Evolutionary conservation across 2,113 vertebrate species (phyloP).

Genomic region (Callithrix jacchus): DNA sequence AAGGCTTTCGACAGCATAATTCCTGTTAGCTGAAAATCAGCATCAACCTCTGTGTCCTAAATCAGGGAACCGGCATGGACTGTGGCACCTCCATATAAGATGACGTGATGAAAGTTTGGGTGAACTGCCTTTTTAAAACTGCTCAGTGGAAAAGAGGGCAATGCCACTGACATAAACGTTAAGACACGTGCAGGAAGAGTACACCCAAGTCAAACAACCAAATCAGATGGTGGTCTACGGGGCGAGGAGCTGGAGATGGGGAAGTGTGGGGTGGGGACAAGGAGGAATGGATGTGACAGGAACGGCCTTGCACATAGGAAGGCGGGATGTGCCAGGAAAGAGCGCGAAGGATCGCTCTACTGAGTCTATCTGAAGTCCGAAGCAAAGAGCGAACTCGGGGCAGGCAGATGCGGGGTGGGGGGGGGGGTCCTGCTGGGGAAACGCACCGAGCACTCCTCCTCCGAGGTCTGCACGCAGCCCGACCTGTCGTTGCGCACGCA

Average conservation of each 20-base stretch:
- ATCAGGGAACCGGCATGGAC: not conserved
- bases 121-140: not conserved
- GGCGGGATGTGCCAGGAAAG: accelerated
- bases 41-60: not conserved
- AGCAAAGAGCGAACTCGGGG: not conserved
- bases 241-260: not conserved
- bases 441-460: slow-evolving; percentile 97
- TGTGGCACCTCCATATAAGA: not conserved
- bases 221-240: not conserved
- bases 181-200: not conserved
- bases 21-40: not conserved
- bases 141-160: not conserved
- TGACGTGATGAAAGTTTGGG: not conserved
- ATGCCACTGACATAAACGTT: not conserved
- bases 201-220: not conserved
- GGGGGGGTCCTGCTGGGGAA: not conserved
- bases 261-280: too few species aligned
- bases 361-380: not conserved
- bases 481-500: slow-evolving; percentile 97
- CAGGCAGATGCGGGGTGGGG: accelerated
- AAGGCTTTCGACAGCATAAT: not conserved
- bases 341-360: too few species aligned
- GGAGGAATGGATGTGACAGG: accelerated
- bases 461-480: slow-evolving; percentile 94
- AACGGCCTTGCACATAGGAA: not conserved